Evolutionary conservation across 2,113 vertebrate species (phyloP).

Genomic region (Lucifuga dentata): DNA sequence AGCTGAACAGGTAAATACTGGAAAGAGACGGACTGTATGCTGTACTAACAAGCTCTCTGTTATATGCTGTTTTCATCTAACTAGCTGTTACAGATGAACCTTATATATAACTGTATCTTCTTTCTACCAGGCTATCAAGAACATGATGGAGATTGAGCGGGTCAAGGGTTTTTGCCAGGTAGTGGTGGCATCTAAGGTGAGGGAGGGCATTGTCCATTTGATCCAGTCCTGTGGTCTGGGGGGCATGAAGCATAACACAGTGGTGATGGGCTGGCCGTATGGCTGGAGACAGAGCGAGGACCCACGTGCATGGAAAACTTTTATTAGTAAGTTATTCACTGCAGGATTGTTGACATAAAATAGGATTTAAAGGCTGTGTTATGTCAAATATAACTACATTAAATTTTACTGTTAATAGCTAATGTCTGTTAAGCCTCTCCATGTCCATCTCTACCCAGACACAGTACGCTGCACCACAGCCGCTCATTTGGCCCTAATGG

Average conservation of each 20-base stretch:
- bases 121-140: constrained; percentile 91
- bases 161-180: constrained; percentile 99
- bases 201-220: constrained; percentile 94
- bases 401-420: too few relatives aligned
- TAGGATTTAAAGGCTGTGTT: background rate
- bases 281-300: constrained; percentile 99
- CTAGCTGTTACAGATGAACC: constrained; percentile 30
- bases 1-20: constrained; percentile 89
- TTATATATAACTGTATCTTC: background rate
- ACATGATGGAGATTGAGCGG: constrained; percentile 98
- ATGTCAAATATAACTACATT: too few relatives aligned
- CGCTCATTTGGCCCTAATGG: constrained; percentile 94
- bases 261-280: constrained; percentile 98
- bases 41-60: background rate
- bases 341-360: background rate
- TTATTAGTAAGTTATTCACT: constrained; percentile 87
- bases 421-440: background rate
- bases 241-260: constrained; percentile 98
- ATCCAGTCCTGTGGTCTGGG: constrained; percentile 98
- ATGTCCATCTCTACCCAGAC: constrained; percentile 78
- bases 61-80: background rate
- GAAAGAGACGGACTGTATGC: background rate
- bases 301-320: constrained; percentile 97
- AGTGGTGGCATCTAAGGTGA: constrained; percentile 92
- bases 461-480: constrained; percentile 97